These are phyloP conservation scores for Monopterus albus DNA, from an alignment of 2,113 vertebrate species.

Conservation along the genomic window DNA sequence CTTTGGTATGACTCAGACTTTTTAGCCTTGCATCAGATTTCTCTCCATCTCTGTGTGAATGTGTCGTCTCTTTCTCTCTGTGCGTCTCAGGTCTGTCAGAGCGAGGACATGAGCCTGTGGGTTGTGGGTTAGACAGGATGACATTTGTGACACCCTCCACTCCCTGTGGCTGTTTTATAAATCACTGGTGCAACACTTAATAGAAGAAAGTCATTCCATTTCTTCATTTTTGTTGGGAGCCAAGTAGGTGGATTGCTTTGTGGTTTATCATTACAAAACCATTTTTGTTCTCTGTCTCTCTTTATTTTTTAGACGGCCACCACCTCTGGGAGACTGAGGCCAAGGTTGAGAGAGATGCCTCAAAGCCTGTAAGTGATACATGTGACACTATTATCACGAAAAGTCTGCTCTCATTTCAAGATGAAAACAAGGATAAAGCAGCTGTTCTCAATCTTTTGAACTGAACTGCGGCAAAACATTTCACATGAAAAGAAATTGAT, in stretches of 20 bases:
- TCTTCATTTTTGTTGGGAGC: slow-evolving; percentile 29
- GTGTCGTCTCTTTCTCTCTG: not conserved
- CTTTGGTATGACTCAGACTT: slow-evolving; percentile 68
- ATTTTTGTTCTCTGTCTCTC: not conserved
- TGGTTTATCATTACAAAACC: not conserved
- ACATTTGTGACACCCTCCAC: slow-evolving; percentile 34
- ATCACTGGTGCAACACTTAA: slow-evolving; percentile 63
- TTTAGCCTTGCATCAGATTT: slow-evolving; percentile 69
- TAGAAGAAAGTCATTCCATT: slow-evolving; percentile 37
- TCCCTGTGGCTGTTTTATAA: slow-evolving; percentile 34
- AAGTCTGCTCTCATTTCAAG: slow-evolving; percentile 18
- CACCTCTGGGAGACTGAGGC: slow-evolving; percentile 98
- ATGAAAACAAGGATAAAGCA: not conserved
- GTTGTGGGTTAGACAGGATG: slow-evolving; percentile 57
- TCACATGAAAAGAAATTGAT: not conserved
- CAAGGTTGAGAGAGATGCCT: slow-evolving; percentile 91
- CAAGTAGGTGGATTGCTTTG: slow-evolving; percentile 36
- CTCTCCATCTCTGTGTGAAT: not conserved
- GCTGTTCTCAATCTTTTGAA: slow-evolving; percentile 25
- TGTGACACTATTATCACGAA: not conserved
- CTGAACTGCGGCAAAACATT: not conserved
- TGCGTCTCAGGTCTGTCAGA: slow-evolving; percentile 43
- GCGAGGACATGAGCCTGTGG: slow-evolving; percentile 68
- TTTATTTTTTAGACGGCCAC: slow-evolving; percentile 88
- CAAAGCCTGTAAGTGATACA: slow-evolving; percentile 88